Evolutionary conservation across 1,140 invertebrate species (phyloP), one percentile per base, ranked within the genome.

Genomic region (Tribolium madens): DNA sequence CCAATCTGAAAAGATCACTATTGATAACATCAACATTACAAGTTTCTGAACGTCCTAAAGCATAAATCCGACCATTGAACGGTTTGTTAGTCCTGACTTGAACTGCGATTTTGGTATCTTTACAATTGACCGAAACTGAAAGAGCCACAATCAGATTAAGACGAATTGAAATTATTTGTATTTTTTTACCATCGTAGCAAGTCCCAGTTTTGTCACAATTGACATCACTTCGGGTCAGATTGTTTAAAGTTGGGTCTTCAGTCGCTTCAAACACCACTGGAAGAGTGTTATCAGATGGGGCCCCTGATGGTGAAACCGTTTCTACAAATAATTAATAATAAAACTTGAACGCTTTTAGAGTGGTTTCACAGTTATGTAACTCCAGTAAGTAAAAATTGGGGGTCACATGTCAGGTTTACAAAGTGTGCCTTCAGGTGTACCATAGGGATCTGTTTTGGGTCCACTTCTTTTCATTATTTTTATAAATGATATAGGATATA

Each of bases 141-240:
- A 36, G 1, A 3, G 1, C 15, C 88, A 88, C 64, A 36, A 6
- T 76, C 70, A 77, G 64, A 74, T 26, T 75, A 70, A 50, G 15
- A 13, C 1, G 4, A 50, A 69, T 12, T 60, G 31, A 70, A 50
- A 60, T 9, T 10, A 68, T 26, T 5, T n/a, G n/a, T n/a, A n/a
- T n/a, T n/a, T n/a, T n/a, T n/a, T n/a, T 36, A 97, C 96, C 96
- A 87, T 98, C 95, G 82, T 97, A 97, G 84, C 96, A 98, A 70
- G 96, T 96, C 82, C 96, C 96, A 31, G 95, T 97, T 82, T 96
- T 95, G 86, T 97, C 96, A 84, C 96, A 98, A 86, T 97, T 96
- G 10, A 94, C 92, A 81, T 94, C 93, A 78, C 90, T 91, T 81
- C 92, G 89, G 1, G 92, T 93, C 70, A 93, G 82, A 81, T 94